These are phyloP conservation scores for Emydura subglobosa DNA, from an alignment of 2,113 vertebrate species.

Conservation along the genomic window DNA sequence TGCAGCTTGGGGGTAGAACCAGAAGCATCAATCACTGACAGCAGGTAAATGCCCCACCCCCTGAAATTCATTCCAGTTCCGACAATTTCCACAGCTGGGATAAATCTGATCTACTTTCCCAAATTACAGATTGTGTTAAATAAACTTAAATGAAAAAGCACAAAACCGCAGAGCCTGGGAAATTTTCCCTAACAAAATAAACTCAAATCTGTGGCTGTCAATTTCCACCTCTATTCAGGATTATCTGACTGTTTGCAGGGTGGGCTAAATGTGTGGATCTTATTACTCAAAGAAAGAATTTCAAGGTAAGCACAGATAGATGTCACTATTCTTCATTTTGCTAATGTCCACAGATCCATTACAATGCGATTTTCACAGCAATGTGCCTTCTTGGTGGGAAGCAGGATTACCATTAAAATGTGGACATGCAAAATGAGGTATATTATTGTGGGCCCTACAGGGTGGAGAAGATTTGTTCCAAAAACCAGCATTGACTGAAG, in stretches of 20 bases:
- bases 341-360: not conserved
- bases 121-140: not conserved
- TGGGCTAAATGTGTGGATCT: not conserved
- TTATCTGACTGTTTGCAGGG: not conserved
- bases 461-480: not conserved
- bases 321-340: not conserved
- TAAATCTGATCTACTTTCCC: too few relatives aligned
- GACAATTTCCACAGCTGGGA: not conserved
- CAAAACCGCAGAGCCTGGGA: not conserved
- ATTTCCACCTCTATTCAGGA: not conserved
- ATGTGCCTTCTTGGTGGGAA: not conserved
- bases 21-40: not conserved
- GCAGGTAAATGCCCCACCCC: too few relatives aligned
- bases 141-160: not conserved
- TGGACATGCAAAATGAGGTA: not conserved
- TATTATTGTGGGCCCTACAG: not conserved
- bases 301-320: accelerated
- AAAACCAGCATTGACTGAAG: not conserved
- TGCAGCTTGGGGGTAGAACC: not conserved
- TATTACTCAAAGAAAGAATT: not conserved
- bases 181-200: not conserved
- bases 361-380: not conserved
- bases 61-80: not conserved
- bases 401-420: not conserved
- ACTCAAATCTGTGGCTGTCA: not conserved